Evolutionary conservation across 2,888 invertebrate genomes (phyloP), one percentile per base, ranked within the genome.

Genomic region (Callyntrura guangdongensis): DNA sequence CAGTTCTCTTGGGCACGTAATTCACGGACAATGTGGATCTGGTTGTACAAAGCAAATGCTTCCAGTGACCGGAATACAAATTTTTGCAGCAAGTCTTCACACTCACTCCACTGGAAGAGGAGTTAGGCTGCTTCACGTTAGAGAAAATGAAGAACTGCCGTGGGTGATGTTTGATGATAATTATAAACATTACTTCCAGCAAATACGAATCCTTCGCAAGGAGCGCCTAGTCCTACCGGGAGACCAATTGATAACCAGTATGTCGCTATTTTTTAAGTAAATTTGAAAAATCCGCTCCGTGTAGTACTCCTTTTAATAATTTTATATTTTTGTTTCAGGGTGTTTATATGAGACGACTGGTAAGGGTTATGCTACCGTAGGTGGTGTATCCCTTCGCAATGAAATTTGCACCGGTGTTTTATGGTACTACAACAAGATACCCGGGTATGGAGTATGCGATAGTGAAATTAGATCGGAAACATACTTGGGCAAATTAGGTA

Each of bases 201-300:
- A 88, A 59, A 91, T 47, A n/a, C 74, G 85, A 12, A 85, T 77
- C 36, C 59, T 91, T 8, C 56, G 25, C 5, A 45, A 91, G 27
- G 91, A 91, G 20, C 84, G 84, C n/a, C 69, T 81, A 9, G 25
- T 91, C 20, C 74, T 91, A 0, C 91, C 91, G 14, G 91, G 91
- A 17, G 91, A 91, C 72, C 88, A 85, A 25, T 8, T 91, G 0
- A 47, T 87, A 2, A 81, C 72, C 4, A 84, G 91, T 91, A 91
- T 6, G 45, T 14, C 9, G 3, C 20, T 64, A 56, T 20, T 14
- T 36, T 36, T 36, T 4, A 36, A 36, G 6, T n/a, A n/a, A n/a
- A n/a, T n/a, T n/a, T n/a, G n/a, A n/a, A n/a, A n/a, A n/a, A n/a
- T n/a, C n/a, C n/a, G n/a, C n/a, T n/a, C n/a, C n/a, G n/a, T n/a